Conservation (phyloP, 2,888 invertebrate genomes). For the Magallana nippona region DNA sequence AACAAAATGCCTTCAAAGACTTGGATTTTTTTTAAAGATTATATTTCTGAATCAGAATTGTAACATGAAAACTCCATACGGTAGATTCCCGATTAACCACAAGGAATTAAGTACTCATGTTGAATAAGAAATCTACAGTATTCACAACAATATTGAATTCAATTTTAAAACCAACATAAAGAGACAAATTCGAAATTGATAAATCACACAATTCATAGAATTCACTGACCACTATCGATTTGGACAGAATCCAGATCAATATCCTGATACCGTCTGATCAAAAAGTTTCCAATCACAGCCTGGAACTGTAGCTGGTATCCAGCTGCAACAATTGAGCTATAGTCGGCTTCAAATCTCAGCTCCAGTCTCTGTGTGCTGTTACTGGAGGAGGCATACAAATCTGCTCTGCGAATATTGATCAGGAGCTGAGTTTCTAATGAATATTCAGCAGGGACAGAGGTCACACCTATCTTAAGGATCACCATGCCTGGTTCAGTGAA, state of each 20-base stretch:
- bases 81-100: no score
- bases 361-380: slow-evolving; percentile 54
- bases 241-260: slow-evolving; percentile 44
- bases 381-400: slow-evolving; percentile 49
- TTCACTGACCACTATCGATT: slow-evolving; percentile 33
- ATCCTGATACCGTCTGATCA: slow-evolving; percentile 54
- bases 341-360: slow-evolving; percentile 63
- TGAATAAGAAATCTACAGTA: no score
- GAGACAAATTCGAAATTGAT: no score
- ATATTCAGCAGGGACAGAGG: slow-evolving; percentile 60
- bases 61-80: no score
- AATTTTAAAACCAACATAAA: neutral
- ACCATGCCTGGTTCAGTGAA: slow-evolving; percentile 59
- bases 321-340: slow-evolving; percentile 54
- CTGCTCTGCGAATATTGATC: slow-evolving; percentile 53
- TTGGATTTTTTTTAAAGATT: no score
- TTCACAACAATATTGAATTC: neutral
- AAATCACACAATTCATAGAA: neutral
- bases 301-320: slow-evolving; percentile 55
- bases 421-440: slow-evolving; percentile 56
- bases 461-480: slow-evolving; percentile 55
- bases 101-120: no score
- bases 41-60: no score
- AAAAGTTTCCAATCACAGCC: slow-evolving; percentile 54
- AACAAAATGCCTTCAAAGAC: no score